Evolutionary conservation across 1,140 invertebrate species (phyloP), one percentile per base, ranked within the genome.

Genomic region (Bemisia tabaci): DNA sequence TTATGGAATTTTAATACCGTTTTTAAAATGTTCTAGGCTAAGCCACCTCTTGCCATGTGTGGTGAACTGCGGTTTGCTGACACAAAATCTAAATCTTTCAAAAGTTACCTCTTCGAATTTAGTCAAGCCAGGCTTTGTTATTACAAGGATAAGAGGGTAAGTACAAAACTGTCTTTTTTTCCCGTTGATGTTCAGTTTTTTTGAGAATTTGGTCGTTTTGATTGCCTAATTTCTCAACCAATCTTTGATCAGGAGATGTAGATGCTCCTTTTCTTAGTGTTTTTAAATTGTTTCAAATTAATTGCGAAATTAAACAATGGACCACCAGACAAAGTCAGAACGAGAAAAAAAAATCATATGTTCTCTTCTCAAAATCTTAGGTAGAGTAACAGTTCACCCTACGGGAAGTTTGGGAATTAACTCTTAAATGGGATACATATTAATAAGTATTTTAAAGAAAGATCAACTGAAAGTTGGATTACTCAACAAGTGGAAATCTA

Each of bases 1-100:
- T n/a, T n/a, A n/a, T n/a, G n/a, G n/a, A n/a, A n/a, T n/a, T n/a
- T n/a, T n/a, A n/a, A n/a, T n/a, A n/a, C n/a, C n/a, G n/a, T n/a
- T n/a, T n/a, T n/a, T n/a, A n/a, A n/a, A n/a, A n/a, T n/a, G 33
- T 71, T 72, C 58, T 74, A 82, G 81, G 74, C 76, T 27, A 77
- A 86, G 72, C 79, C 82, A 64, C 81, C 83, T 0, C 78, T 85
- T 65, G 79, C 82, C 0, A 79, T 85, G 33, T 81, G 81, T 27
- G 85, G 85, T 17, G 89, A 92, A 72, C 78, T 94, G 5, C 86
- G 86, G 73, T 90, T 87, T 71, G 89, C 89, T n/a, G 90, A 88
- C 72, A 82, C 81, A 62, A 84, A 86, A 67, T 83, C 83, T 12
- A 93, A 90, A 73, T 78, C 82, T 2, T 91, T 92, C 70, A 91